These are phyloP conservation scores for Scaptomyza montana DNA, from an alignment of 1,140 invertebrate species.

Conservation along the genomic window DNA sequence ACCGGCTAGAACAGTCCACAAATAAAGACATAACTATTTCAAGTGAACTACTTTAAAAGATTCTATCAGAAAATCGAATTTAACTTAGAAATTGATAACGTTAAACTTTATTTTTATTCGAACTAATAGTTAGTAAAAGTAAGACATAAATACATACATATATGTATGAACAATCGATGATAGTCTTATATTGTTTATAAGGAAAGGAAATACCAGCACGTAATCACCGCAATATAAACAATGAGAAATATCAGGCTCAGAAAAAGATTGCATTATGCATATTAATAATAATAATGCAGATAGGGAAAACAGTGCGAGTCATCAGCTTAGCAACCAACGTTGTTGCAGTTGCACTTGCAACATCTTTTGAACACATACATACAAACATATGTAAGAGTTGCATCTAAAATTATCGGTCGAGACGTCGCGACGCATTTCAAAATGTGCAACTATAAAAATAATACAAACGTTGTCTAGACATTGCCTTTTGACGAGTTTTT, in stretches of 20 bases:
- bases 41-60: no score
- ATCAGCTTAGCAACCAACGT: conserved; percentile 2
- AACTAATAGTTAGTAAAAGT: no score
- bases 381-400: neutral
- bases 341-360: conserved; percentile 12
- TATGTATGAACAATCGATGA: neutral
- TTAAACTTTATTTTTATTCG: no score
- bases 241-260: conserved; percentile 3
- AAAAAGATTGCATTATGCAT: neutral
- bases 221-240: neutral
- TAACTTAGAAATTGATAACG: no score
- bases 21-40: no score
- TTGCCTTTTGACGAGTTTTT: neutral
- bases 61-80: no score
- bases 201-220: conserved; percentile 41
- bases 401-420: conserved; percentile 66
- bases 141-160: no score
- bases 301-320: neutral
- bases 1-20: no score
- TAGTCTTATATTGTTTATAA: neutral
- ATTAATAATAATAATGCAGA: conserved; percentile 6
- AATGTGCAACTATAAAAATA: conserved; percentile 4
- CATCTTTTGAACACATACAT: conserved; percentile 33
- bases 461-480: conserved; percentile 61
- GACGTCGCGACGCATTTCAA: conserved; percentile 72